Base-by-base conservation (phyloP, 2,888 invertebrate species). In the Lasioglossum pauxillum region DNA sequence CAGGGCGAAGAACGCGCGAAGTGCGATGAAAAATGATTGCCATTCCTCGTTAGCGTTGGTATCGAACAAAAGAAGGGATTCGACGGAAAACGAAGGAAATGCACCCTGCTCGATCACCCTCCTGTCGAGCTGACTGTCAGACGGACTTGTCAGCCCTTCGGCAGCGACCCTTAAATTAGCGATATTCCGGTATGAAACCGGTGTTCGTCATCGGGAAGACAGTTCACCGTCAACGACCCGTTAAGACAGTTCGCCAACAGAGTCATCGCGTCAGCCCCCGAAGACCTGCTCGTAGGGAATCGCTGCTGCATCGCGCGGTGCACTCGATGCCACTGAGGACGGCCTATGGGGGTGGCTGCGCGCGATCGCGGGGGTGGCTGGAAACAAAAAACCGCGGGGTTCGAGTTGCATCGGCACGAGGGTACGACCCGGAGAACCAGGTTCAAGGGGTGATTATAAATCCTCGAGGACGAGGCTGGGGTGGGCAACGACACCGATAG, bases 401-500 rank as follows among this genome's bases (percentile, higher is more conserved):
- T 82, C 79, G 72, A 27, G 64, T 73, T 67, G 46, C 41, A 60
- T 5, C 57, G 78, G 8, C 49, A 46, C 76, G 77, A 78, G 67
- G 80, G 27, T 31, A 57, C 57, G 57, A n/a, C 57, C 53, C 57
- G 27, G 44, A 57, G 41, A 60, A 38, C 73, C 5, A 44, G 38
- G 38, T 80, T 71, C 74, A 84, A 84, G 84, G 87, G 85, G 88
- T 88, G 88, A 88, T 88, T 87, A 80, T 83, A 82, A 88, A 85
- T 88, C 83, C 81, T 79, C 80, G 81, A 77, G 77, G 73, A 87
- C 75, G 78, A 79, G 41, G 78, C 38, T n/a, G 60, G 79, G 77
- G 79, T 78, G 78, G 90, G 86, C 91, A n/a, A 10, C 89, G 91
- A 92, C 90, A 92, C 90, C 91, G 91, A 92, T 91, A 90, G 90